Evolutionary conservation across 2,888 invertebrate species (phyloP).

Genomic region (Eristalis intricaria): DNA sequence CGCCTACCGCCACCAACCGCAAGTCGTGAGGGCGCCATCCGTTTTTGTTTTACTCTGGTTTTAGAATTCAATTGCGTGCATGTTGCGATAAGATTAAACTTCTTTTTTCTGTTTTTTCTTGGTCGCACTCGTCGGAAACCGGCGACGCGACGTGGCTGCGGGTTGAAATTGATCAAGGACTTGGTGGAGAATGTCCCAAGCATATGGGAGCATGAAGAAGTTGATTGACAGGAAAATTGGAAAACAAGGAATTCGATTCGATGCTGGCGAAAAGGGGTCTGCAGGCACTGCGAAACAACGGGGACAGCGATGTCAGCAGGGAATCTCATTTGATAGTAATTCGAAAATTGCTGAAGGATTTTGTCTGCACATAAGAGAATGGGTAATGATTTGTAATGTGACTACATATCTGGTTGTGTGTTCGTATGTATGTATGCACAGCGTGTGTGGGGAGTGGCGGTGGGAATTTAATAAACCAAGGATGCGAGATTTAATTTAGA

Average conservation of each 20-base stretch:
- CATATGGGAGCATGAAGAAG: slow-evolving; percentile 45
- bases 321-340: slow-evolving; percentile 60
- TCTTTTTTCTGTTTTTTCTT: slow-evolving; percentile 11
- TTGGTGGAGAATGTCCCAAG: slow-evolving; percentile 6
- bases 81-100: slow-evolving; percentile 68
- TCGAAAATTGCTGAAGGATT: slow-evolving; percentile 48
- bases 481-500: no score
- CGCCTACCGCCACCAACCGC: slow-evolving; percentile 5
- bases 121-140: not conserved
- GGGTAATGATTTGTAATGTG: not conserved
- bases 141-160: slow-evolving; percentile 24
- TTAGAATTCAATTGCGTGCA: slow-evolving; percentile 69
- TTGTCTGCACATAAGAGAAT: not conserved
- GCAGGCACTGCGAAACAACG: not conserved
- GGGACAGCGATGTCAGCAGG: slow-evolving; percentile 55
- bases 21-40: slow-evolving; percentile 56
- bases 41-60: slow-evolving; percentile 37
- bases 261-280: slow-evolving; percentile 45
- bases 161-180: slow-evolving; percentile 52
- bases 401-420: not conserved
- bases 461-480: no score
- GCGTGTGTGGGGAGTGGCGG: no score
- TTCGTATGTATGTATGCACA: not conserved
- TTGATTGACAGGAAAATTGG: slow-evolving; percentile 72
- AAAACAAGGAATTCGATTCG: slow-evolving; percentile 64